Evolutionary conservation across 1,140 invertebrate species (phyloP).

Genomic region (honey bee (Apis mellifera)): Amel_HAv3.1 CM009936.2:2230501-2231000

Average conservation of each 20-base stretch:
- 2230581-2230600: background rate
- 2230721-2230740: conserved; percentile 1
- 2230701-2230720: background rate
- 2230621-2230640: no score
- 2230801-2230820: background rate
- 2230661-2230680: background rate
- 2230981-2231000: no score
- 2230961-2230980: no score
- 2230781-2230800: background rate
- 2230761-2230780: background rate
- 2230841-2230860: background rate
- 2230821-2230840: background rate
- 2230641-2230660: background rate
- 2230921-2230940: no score
- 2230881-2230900: background rate
- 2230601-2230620: no score
- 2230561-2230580: background rate
- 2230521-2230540: background rate
- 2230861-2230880: background rate
- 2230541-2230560: background rate
- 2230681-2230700: background rate
- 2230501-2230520: background rate
- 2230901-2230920: background rate
- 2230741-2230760: background rate
- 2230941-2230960: no score